Conservation (phyloP, 2,888 invertebrate species). For the Noctua pronuba region DNA sequence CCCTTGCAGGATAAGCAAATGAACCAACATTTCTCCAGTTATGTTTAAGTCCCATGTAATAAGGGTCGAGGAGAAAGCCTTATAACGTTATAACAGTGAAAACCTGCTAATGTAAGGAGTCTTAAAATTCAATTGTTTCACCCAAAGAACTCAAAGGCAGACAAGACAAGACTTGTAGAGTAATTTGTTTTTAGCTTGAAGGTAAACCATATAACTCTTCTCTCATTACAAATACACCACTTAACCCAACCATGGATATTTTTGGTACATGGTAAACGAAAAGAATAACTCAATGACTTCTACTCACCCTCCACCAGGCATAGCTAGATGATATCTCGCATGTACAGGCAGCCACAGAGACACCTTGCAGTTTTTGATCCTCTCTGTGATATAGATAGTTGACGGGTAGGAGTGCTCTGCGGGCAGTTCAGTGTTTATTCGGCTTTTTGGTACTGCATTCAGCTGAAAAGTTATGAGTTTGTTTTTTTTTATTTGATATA, state of each 20-base stretch:
- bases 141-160: neutral
- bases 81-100: neutral
- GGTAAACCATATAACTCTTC: neutral
- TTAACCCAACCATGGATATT: neutral
- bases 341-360: slow-evolving; percentile 82
- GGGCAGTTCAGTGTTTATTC: slow-evolving; percentile 80
- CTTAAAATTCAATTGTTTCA: no score
- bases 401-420: slow-evolving; percentile 75
- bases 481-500: no score
- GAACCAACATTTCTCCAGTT: neutral
- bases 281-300: neutral
- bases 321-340: slow-evolving; percentile 83
- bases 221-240: neutral
- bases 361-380: slow-evolving; percentile 67
- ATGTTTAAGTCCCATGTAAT: neutral
- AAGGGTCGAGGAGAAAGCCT: neutral
- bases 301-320: slow-evolving; percentile 80
- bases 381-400: slow-evolving; percentile 75
- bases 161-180: no score
- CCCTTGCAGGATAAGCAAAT: no score
- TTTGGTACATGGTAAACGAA: neutral
- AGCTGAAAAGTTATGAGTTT: slow-evolving; percentile 66
- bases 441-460: slow-evolving; percentile 74
- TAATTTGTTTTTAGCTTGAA: neutral
- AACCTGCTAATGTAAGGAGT: neutral